These are phyloP conservation scores for Papilio glaucus DNA, from an alignment of 1,140 invertebrate species.

Conservation along the genomic window DNA sequence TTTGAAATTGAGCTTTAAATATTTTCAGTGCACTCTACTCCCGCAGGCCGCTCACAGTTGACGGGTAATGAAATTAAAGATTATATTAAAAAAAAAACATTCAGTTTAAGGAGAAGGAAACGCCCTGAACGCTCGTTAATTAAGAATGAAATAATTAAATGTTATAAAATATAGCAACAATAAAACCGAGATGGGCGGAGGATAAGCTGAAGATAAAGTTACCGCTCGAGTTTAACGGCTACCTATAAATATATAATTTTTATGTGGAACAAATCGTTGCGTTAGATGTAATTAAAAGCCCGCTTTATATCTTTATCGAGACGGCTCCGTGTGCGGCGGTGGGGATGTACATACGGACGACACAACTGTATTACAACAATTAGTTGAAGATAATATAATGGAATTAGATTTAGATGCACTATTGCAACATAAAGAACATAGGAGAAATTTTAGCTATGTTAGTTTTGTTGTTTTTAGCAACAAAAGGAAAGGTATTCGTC, in stretches of 20 bases:
- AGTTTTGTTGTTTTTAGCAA: no score
- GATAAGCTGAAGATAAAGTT: not conserved
- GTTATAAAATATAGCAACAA: slow-evolving; percentile 1
- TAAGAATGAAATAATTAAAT: not conserved
- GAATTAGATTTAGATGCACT: no score
- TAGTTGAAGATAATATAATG: no score
- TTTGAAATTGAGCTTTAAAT: no score
- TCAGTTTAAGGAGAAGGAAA: not conserved
- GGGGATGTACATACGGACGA: not conserved
- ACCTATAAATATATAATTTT: not conserved
- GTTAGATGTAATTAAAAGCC: slow-evolving; percentile 12
- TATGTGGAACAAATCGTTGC: slow-evolving; percentile 23
- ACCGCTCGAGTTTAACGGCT: not conserved
- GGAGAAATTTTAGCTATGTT: no score
- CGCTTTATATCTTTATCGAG: slow-evolving; percentile 17
- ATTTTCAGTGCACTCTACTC: no score
- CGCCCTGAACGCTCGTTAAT: not conserved
- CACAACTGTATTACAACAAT: no score
- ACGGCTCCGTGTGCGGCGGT: not conserved
- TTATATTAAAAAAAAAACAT: not conserved
- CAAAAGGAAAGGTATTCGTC: not conserved
- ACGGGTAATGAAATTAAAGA: no score
- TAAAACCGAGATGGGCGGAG: not conserved
- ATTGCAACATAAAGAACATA: no score
- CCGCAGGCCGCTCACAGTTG: no score